phyloP scores from a whole-genome alignment of 2,797 vertebrate species.

The Amblyraja radiata region DNA sequence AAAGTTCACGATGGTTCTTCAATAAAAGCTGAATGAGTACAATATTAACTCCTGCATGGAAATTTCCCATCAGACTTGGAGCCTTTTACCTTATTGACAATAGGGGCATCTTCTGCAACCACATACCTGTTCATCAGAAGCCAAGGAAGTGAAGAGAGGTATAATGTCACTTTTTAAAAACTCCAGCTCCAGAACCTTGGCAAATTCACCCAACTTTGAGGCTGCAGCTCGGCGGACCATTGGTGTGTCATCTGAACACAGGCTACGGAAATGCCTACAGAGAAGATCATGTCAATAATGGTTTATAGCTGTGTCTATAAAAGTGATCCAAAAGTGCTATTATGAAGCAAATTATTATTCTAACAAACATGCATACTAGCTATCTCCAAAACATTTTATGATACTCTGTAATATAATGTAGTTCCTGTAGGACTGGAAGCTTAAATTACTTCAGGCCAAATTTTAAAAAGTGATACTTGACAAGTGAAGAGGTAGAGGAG shows the following conservation, averaged over 20 bases:
- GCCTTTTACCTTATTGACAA: neutral
- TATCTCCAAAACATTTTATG: neutral
- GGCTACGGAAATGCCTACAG: slow-evolving; percentile 71
- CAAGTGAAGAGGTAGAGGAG: neutral
- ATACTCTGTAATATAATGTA: neutral
- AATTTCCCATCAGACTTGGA: neutral
- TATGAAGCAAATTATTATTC: neutral
- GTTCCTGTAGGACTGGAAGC: neutral
- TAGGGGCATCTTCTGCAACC: neutral
- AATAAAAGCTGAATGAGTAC: neutral
- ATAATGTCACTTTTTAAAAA: slow-evolving; percentile 72
- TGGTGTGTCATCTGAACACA: slow-evolving; percentile 76
- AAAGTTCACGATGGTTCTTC: neutral
- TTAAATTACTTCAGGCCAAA: neutral
- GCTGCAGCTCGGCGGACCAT: slow-evolving; percentile 78
- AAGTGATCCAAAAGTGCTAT: neutral
- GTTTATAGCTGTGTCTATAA: neutral
- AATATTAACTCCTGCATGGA: neutral
- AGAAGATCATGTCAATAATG: slow-evolving; percentile 18
- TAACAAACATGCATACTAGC: neutral
- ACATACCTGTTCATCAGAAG: slow-evolving; percentile 75
- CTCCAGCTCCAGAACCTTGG: slow-evolving; percentile 67
- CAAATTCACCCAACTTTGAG: slow-evolving; percentile 76
- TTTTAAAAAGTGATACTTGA: neutral
- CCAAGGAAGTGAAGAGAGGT: slow-evolving; percentile 73